Evolutionary conservation across 2,888 invertebrate genomes (phyloP).

Genomic region (Eurytoma adleriae): DNA sequence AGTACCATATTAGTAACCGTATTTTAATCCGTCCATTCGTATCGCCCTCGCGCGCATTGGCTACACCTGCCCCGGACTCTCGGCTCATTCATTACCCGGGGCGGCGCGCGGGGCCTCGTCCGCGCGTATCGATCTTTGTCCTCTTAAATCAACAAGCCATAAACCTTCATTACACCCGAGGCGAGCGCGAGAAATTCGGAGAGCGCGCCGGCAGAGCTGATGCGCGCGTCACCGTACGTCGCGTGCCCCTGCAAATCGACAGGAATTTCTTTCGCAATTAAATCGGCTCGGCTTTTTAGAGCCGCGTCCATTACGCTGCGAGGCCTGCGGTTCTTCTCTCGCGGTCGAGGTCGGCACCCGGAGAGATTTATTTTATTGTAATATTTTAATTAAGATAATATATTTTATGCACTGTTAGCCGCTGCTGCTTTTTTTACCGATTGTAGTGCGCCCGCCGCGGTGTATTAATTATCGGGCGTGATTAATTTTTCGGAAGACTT

Average conservation of each 20-base stretch:
- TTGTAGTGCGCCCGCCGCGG: constrained; percentile 12
- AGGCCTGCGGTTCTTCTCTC: not conserved
- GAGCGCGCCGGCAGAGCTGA: constrained; percentile 2
- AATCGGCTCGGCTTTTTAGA: constrained; percentile 24
- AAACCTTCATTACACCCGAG: constrained; percentile 59
- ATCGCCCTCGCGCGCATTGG: constrained; percentile 15
- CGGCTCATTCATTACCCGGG: constrained; percentile 53
- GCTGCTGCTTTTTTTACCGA: constrained; percentile 28
- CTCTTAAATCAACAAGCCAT: constrained; percentile 59
- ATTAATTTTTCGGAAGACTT: constrained; percentile 16
- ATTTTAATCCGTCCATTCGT: constrained; percentile 55
- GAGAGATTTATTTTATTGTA: constrained; percentile 44
- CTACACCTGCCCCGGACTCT: constrained; percentile 37
- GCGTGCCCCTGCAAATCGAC: constrained; percentile 39
- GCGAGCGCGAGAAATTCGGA: constrained; percentile 56
- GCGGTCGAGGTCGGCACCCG: no score
- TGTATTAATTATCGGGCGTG: constrained; percentile 3
- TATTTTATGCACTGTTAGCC: constrained; percentile 24
- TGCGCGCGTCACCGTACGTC: not conserved
- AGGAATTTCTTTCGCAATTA: constrained; percentile 45
- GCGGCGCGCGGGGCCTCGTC: constrained; percentile 11
- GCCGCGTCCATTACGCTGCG: not conserved
- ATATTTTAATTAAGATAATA: constrained; percentile 53
- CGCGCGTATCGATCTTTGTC: constrained; percentile 58
- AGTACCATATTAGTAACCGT: constrained; percentile 53